A percentile compares a stretch with the other conserved stretches of the same genome.
Evolutionary conservation across 2,888 invertebrate genomes (phyloP).

Genomic region (Amaurobius ferox): DNA sequence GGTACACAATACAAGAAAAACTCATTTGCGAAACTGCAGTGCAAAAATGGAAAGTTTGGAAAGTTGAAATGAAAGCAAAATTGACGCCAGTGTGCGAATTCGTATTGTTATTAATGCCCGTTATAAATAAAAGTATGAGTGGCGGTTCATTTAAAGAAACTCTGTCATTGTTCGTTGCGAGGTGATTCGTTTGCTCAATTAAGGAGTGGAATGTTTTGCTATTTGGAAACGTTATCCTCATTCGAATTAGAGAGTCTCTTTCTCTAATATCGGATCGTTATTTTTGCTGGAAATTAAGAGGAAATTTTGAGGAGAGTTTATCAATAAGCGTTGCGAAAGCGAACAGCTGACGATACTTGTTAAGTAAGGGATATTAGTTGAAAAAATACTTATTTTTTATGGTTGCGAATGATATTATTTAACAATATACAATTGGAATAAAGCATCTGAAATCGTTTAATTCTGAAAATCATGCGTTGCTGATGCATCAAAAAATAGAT

Average conservation of each 20-base stretch:
- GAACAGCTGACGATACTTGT: constrained; percentile 35
- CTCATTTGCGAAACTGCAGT: constrained; percentile 22
- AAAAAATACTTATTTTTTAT: neutral
- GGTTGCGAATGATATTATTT: neutral
- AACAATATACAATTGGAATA: neutral
- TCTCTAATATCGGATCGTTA: constrained; percentile 28
- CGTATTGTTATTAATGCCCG: neutral
- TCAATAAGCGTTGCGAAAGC: constrained; percentile 66
- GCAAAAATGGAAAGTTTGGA: neutral
- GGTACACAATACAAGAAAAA: constrained; percentile 18
- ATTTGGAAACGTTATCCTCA: constrained; percentile 1
- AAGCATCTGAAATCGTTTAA: neutral
- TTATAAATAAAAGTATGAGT: constrained; percentile 10
- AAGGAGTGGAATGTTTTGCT: constrained; percentile 31
- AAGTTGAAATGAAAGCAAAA: constrained; percentile 3
- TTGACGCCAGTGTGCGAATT: neutral
- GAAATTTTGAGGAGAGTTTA: constrained; percentile 48
- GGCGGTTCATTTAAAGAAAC: constrained; percentile 30
- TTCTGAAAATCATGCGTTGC: neutral
- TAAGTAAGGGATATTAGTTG: neutral
- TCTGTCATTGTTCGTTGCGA: neutral
- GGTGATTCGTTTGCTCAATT: constrained; percentile 38
- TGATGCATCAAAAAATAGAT: too few relatives aligned
- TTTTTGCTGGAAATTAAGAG: constrained; percentile 26
- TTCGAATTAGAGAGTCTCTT: constrained; percentile 36